Evolutionary conservation across 2,797 vertebrate species (phyloP).

Genomic region (Mus minutoides): DNA sequence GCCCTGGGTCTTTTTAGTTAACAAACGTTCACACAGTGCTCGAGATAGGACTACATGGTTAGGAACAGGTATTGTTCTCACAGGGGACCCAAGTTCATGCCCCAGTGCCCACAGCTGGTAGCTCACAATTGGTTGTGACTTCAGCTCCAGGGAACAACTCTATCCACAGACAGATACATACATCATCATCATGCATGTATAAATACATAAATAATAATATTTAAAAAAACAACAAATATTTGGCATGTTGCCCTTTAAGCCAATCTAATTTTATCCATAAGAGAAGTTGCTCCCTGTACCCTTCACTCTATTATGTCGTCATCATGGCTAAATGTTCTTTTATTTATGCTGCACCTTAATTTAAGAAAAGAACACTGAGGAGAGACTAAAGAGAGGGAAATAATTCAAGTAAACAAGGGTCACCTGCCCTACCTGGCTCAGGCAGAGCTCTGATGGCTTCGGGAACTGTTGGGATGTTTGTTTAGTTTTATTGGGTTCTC

Average conservation of each 20-base stretch:
- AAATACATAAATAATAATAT: neutral
- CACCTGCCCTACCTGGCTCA: neutral
- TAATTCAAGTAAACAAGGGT: neutral
- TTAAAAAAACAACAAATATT: neutral
- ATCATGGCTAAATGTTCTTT: neutral
- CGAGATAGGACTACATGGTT: neutral
- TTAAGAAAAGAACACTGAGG: neutral
- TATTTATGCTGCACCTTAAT: neutral
- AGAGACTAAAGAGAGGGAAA: neutral
- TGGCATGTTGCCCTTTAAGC: neutral
- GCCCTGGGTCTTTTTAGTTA: neutral
- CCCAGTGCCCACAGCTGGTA: neutral
- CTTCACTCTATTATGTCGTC: neutral
- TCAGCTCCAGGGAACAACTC: neutral
- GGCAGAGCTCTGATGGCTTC: neutral
- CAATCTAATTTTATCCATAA: constrained; percentile 14
- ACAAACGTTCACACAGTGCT: neutral
- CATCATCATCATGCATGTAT: neutral
- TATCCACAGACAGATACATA: neutral
- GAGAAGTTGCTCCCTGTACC: constrained; percentile 5
- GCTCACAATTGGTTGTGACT: neutral
- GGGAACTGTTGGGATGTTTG: neutral
- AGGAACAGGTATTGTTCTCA: neutral
- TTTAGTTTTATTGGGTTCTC: neutral
- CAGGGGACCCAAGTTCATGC: neutral